Base-by-base conservation (phyloP, 1,140 invertebrate genomes). In the Lepidostoma basale region DNA sequence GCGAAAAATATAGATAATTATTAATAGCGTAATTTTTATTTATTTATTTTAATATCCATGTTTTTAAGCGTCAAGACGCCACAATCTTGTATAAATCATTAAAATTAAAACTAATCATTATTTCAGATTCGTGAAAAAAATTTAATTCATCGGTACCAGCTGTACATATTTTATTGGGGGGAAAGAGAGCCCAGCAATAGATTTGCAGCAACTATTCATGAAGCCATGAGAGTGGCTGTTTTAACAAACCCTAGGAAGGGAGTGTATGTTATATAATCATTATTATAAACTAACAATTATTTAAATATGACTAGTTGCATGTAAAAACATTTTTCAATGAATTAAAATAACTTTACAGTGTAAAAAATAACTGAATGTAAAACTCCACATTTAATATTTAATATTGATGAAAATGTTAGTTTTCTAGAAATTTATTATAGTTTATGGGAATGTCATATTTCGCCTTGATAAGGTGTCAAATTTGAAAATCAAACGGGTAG, bases 171-270 rank as follows among this genome's bases (percentile, higher is more conserved):
- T 73, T 81, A 78, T 70, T 83, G 81, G 82, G 74, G 78, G 0
- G 69, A 76, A 16, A 75, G 77, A 25, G 62, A 69, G 1, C 70
- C 82, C 3, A 81, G 74, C 23, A 71, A 76, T 12, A 73, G 70
- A 3, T 85, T 85, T 68, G 62, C 76, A 8, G 49, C 68, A 12
- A 72, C 74, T 8, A 76, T 84, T 20, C 75, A 77, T 14, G 83
- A 85, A 70, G 81, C 84, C 0, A 84, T 84, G 78, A 75, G 81
- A 28, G 77, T 85, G 1, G 79, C 80, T n/a, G 81, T 86, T 23
- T 82, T 88, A 66, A 85, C 83, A 3, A 86, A 86, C 70, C 83
- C 84, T 1, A 78, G 83, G 69, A 74, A 77, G 26, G 79, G 79
- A 63, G 83, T 85, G 85, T 87, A 77, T 81, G 81, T 76, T 18